phyloP scores from a whole-genome alignment of 2,888 invertebrate genomes.

The Rhaphigaster nebulosa region DNA sequence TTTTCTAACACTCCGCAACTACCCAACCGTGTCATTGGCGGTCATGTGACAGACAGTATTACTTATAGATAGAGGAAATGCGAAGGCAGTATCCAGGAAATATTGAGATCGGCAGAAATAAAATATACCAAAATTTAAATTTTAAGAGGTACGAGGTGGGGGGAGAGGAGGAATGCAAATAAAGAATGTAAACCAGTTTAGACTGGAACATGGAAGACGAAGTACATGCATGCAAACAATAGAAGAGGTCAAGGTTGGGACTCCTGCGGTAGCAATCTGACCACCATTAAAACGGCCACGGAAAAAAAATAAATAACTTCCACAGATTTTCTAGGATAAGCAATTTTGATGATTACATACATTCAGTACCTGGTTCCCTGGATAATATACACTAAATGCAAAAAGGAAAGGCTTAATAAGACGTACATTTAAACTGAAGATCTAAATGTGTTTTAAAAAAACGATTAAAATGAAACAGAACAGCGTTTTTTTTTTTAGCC shows the following conservation, averaged over 20 bases:
- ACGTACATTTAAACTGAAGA: too few species aligned
- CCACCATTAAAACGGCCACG: not conserved
- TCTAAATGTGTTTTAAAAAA: not conserved
- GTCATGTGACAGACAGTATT: too few species aligned
- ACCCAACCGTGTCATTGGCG: too few species aligned
- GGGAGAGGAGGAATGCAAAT: not conserved
- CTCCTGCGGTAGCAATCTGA: not conserved
- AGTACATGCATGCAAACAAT: not conserved
- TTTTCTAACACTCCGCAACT: too few species aligned
- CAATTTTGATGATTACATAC: constrained; percentile 14
- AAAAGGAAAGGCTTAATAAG: not conserved
- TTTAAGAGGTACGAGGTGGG: too few species aligned
- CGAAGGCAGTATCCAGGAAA: too few species aligned
- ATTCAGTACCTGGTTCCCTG: not conserved
- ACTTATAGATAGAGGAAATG: too few species aligned
- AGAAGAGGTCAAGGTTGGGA: not conserved
- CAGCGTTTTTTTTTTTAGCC: not conserved
- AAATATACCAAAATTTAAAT: too few species aligned
- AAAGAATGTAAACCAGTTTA: not conserved
- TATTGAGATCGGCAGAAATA: too few species aligned
- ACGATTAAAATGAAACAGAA: not conserved
- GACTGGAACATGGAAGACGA: not conserved
- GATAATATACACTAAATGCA: constrained; percentile 10
- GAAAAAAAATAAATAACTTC: not conserved
- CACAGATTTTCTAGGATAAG: not conserved